Base-by-base conservation (phyloP, 2,888 invertebrate species). In the Erebia ligea region DNA sequence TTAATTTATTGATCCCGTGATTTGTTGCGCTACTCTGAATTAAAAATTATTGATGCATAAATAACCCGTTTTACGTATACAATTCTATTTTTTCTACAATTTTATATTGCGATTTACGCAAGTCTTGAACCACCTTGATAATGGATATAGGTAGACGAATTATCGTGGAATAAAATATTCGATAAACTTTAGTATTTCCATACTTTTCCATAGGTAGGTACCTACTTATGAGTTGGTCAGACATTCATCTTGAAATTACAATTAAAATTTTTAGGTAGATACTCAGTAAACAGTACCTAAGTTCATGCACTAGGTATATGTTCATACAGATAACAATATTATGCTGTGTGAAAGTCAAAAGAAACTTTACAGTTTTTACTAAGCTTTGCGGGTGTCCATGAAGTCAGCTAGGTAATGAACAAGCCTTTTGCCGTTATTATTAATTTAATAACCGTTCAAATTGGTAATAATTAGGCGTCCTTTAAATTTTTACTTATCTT, bases 401-500 rank as follows among this genome's bases (percentile, higher is more conserved):
- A 34, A 34, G 6, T 6, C 6, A 34, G 34, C 5, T 34, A 34
- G 6, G 34, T 34, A 34, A 34, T 34, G 5, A 34, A 34, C 34
- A 34, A 34, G 34, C 34, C 34, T 34, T 34, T 34, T 6, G 34
- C 45, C 45, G 11, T 45, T 11, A 45, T 2, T 45, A 45, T 11
- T 45, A 11, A 11, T 3, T n/a, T 13, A 8, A 50, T 6, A 80
- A 75, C 76, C 73, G 77, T 80, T 81, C 84, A 86, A 87, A 88
- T 88, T 87, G 87, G 88, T 86, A 85, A 82, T 86, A 87, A 88
- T 86, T 88, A 79, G 77, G 77, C 76, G 5, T 65, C 65, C 62
- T 80, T 81, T 83, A 77, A 77, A 73, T 67, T 52, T 77, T 84
- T n/a, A n/a, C n/a, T n/a, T 85, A 87, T 87, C 84, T 87, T 85